Conservation (phyloP, 2,797 vertebrate species). For the Parambassis ranga region DNA sequence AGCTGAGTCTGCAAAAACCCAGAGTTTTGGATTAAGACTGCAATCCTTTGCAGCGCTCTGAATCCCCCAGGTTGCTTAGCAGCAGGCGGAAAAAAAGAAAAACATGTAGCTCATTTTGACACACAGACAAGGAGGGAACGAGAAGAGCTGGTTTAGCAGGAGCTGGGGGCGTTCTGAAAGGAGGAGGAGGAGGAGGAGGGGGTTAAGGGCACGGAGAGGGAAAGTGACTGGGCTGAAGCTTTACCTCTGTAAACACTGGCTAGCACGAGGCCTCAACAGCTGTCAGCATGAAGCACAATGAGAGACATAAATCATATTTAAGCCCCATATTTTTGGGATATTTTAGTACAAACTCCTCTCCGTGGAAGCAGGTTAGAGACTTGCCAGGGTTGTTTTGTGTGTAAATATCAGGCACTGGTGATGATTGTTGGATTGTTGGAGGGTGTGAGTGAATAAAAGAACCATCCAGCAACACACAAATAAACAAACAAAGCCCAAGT, state of each 20-base stretch:
- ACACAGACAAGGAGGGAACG: constrained; percentile 48
- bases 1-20: constrained; percentile 66
- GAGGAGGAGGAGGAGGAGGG: no score
- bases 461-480: constrained; percentile 2
- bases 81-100: constrained; percentile 57
- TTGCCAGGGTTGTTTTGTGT: constrained; percentile 31
- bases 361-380: constrained; percentile 16
- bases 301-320: neutral
- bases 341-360: neutral
- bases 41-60: constrained; percentile 45
- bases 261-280: neutral
- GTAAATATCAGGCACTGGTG: constrained; percentile 27
- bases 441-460: constrained; percentile 7
- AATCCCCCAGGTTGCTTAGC: constrained; percentile 65
- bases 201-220: constrained; percentile 1
- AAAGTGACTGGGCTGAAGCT: constrained; percentile 20
- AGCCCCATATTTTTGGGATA: neutral
- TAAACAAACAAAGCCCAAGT: constrained; percentile 6
- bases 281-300: neutral
- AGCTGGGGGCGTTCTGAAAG: constrained; percentile 25
- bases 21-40: constrained; percentile 63
- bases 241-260: constrained; percentile 43
- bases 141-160: constrained; percentile 62
- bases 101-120: constrained; percentile 56
- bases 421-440: no score